phyloP scores from a whole-genome alignment of 2,888 invertebrate genomes.

The Dioctria linearis region DNA sequence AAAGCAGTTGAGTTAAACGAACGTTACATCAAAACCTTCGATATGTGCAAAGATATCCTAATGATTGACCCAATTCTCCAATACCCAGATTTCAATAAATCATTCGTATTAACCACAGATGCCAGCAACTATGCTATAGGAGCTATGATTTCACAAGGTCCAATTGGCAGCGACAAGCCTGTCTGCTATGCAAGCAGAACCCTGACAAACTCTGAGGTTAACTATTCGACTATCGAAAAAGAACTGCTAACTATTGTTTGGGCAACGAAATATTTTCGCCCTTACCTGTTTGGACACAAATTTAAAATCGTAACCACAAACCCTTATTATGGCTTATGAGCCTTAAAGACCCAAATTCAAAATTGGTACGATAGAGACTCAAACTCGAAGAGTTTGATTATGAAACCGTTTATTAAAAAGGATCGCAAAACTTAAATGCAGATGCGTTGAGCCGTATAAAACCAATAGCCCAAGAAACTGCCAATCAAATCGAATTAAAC shows the following conservation, averaged over 20 bases:
- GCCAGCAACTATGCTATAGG: slow-evolving; percentile 51
- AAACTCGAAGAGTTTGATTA: slow-evolving; percentile 60
- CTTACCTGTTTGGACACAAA: slow-evolving; percentile 43
- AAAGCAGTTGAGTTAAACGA: no score
- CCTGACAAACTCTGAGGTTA: slow-evolving; percentile 44
- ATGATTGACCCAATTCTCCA: no score
- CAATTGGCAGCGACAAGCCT: slow-evolving; percentile 53
- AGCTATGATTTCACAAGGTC: slow-evolving; percentile 41
- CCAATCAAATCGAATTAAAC: slow-evolving; percentile 13
- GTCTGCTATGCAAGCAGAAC: slow-evolving; percentile 53
- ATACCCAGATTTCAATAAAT: slow-evolving; percentile 39
- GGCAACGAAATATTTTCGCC: slow-evolving; percentile 54
- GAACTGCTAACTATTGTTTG: slow-evolving; percentile 52
- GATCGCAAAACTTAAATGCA: slow-evolving; percentile 58
- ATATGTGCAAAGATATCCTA: no score
- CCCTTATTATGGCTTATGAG: slow-evolving; percentile 45
- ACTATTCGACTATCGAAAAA: slow-evolving; percentile 52
- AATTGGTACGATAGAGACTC: slow-evolving; percentile 56
- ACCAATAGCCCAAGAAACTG: background rate
- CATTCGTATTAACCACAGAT: slow-evolving; percentile 53
- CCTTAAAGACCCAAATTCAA: slow-evolving; percentile 41
- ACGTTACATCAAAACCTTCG: no score
- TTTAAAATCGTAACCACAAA: slow-evolving; percentile 55
- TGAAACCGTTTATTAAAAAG: slow-evolving; percentile 59
- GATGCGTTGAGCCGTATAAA: slow-evolving; percentile 54